Evolutionary conservation across 2,113 vertebrate genomes (phyloP), one percentile per base, ranked within the genome.

Genomic region (Emydura subglobosa): DNA sequence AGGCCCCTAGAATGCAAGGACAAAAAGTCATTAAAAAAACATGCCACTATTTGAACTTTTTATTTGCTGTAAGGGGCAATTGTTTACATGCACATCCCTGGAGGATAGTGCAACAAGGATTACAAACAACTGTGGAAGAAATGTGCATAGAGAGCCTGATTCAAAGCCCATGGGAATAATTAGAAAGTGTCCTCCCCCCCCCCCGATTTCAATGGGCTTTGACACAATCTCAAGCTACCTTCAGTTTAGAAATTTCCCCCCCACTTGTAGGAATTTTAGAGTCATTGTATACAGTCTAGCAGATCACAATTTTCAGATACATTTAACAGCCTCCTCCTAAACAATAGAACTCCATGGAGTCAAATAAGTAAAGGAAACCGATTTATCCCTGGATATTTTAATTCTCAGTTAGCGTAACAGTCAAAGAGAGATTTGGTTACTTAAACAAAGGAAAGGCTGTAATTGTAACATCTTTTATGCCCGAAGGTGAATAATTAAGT

Each of bases 401-500:
- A 96, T 91, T 95, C 91, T 91, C 5, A 82, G 94, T 93, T 91
- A 86, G 93, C 65, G 29, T 92, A 97, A 95, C 96, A 97, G 94
- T 95, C 89, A 95, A 94, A 95, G 89, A 96, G 82, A 65, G 44
- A 82, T 88, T 92, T 51, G 87, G 82, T 96, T 97, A 85, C 93
- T 92, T 76, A 85, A 85, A 97, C 95, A 97, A 97, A 97, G 85
- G 68, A 51, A 96, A 96, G 91, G 93, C 94, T 96, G 80, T 92
- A 96, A 97, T 92, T 96, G 94, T 95, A 97, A 95, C 91, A 96
- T 93, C 94, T 93, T 96, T 44, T 80, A 19, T 93, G 93, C 94
- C 96, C 87, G 89, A 88, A 96, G 96, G 95, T 95, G 95, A 98
- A 96, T 93, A 95, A 97, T 97, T 97, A 97, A 95, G 96, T 86